Base-by-base conservation (phyloP, 1,140 invertebrate genomes). In the Lordiphosa mommai region DNA sequence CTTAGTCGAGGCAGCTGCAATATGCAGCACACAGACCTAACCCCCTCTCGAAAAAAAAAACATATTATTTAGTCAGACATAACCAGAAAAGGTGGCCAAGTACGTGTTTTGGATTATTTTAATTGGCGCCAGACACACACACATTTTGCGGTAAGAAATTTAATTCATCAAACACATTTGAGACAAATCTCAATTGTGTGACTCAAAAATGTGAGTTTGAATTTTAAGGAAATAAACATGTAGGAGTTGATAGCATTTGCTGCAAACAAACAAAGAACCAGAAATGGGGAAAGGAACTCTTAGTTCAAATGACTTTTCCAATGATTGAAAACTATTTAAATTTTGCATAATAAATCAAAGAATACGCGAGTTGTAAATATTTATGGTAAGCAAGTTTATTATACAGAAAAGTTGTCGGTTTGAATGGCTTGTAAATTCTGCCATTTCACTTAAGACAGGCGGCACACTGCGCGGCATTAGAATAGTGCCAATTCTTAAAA, bases 61-160 rank as follows among this genome's bases (percentile, higher is more conserved):
- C 23, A 27, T 27, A 27, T 27, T 27, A 27, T 27, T 27, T 27
- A 27, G 23, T 27, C 23, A 27, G 23, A 27, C 23, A 27, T 61
- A 37, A 48, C 33, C 50, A 53, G 37, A 46, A 52, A 34, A 53
- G 47, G 30, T 48, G 32, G 49, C 16, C 17, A 27, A 51, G 76
- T 82, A 72, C 77, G 72, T 82, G 77, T 77, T 84, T 82, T 69
- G 64, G 72, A 84, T 82, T 82, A 77, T 65, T 76, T 82, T 56
- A 63, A 68, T 56, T 46, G 61, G 55, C 58, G 53, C 63, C 60
- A 50, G 47, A 47, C 34, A 12, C 3, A 17, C 17, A 10, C 32
- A 66, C 43, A 52, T 47, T 57, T 64, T 71, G 34, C 43, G 58
- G 66, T 64, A 66, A 59, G 58, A 51, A 56, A 44, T 20, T 30